Percentiles rank a stretch among this genome's conserved stretches.
Evolutionary conservation across 1,140 invertebrate species (phyloP).

Genomic region (Palaemon carinicauda): DNA sequence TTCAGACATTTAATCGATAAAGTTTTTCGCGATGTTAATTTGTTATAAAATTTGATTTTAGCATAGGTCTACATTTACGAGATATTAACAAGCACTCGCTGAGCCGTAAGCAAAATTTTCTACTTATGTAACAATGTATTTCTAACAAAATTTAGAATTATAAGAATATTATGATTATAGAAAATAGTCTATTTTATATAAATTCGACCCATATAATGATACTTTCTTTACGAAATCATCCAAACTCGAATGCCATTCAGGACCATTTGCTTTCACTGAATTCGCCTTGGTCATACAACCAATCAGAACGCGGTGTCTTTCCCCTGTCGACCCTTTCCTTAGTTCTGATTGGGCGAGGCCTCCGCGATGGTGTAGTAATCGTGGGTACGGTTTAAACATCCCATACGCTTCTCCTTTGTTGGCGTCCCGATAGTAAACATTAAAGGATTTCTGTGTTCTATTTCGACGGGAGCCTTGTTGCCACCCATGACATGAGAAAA

Average conservation of each 20-base stretch:
- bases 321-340: neutral
- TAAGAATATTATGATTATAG: too few relatives aligned
- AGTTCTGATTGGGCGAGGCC: neutral
- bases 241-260: neutral
- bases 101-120: too few relatives aligned
- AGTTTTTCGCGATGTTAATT: too few relatives aligned
- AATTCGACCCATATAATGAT: neutral
- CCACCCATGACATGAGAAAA: neutral
- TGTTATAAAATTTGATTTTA: too few relatives aligned
- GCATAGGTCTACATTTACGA: too few relatives aligned
- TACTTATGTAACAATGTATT: too few relatives aligned
- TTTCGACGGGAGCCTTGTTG: neutral
- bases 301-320: neutral
- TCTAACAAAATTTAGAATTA: too few relatives aligned
- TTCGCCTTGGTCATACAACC: neutral
- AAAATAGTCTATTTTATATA: neutral
- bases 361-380: neutral
- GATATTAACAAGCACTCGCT: too few relatives aligned
- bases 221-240: neutral
- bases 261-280: neutral
- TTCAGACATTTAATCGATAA: too few relatives aligned
- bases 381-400: conserved; percentile 28
- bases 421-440: conserved; percentile 37
- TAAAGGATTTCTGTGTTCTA: neutral
- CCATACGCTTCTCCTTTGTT: conserved; percentile 38